These are phyloP conservation scores for Augiades crinisus DNA, from an alignment of 2,888 invertebrate species.

Conservation along the genomic window DNA sequence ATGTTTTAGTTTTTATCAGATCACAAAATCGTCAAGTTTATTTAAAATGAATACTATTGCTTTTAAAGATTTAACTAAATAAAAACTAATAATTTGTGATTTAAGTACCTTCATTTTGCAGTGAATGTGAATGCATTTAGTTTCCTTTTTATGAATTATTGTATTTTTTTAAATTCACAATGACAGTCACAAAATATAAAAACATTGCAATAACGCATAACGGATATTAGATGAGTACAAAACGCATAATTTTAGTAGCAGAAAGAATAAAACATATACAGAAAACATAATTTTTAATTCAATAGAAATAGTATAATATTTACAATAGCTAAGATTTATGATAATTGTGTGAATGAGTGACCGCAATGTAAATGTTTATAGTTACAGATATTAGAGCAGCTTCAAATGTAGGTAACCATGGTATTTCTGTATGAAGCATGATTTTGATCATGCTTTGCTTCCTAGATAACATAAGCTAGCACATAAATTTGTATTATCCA, in stretches of 20 bases:
- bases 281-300: background rate
- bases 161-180: background rate
- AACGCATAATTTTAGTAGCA: slow-evolving; percentile 20
- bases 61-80: too few relatives aligned
- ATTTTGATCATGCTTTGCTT: background rate
- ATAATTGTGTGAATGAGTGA: background rate
- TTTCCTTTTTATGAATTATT: background rate
- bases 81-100: too few relatives aligned
- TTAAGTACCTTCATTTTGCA: too few relatives aligned
- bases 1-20: too few relatives aligned
- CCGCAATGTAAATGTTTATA: background rate
- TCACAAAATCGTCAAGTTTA: too few relatives aligned
- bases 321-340: background rate
- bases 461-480: background rate
- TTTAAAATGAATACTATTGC: too few relatives aligned
- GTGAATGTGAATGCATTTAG: background rate
- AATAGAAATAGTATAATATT: background rate
- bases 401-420: background rate
- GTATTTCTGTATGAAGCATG: background rate
- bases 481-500: background rate
- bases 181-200: slow-evolving; percentile 13
- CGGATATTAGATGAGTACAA: slow-evolving; percentile 20
- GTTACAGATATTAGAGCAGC: background rate
- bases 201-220: background rate
- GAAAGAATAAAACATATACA: background rate